These are phyloP conservation scores for Trichoplax adhaerens DNA, from an alignment of 37 sponge, comb jelly and placozoan species.

Conservation along the genomic window DNA sequence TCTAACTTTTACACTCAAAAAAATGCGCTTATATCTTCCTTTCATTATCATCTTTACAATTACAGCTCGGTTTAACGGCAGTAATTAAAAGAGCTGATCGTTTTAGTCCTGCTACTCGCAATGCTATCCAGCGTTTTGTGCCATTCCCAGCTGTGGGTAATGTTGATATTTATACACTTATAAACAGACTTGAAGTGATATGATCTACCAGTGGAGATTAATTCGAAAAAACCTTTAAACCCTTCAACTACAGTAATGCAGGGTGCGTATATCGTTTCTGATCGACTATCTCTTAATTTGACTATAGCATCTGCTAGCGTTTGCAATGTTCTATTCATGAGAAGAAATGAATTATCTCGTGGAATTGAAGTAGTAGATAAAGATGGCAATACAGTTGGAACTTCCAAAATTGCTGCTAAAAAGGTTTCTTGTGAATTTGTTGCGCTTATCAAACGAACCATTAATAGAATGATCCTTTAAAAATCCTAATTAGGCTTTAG, in stretches of 20 bases:
- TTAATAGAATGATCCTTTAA: not conserved
- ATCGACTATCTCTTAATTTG: too few species aligned
- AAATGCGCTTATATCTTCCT: too few species aligned
- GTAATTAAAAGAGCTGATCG: conserved; percentile 29
- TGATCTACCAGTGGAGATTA: not conserved
- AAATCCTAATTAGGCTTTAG: conserved; percentile 29
- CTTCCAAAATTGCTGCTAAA: conserved; percentile 48
- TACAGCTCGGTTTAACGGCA: conserved; percentile 32
- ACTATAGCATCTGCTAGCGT: conserved; percentile 41
- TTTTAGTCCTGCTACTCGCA: conserved; percentile 34
- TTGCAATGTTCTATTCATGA: conserved; percentile 58
- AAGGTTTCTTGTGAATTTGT: conserved; percentile 6
- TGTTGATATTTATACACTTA: not conserved
- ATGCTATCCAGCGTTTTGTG: conserved; percentile 57
- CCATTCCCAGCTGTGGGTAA: conserved; percentile 67
- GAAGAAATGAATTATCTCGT: conserved; percentile 51
- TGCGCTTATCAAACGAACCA: not conserved
- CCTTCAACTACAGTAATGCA: not conserved
- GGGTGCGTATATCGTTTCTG: too few species aligned
- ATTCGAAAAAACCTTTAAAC: not conserved
- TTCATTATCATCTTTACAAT: not conserved
- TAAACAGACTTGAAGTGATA: not conserved
- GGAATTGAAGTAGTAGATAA: conserved; percentile 61
- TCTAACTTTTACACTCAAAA: too few species aligned
- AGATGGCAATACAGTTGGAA: conserved; percentile 37